Evolutionary conservation across 2,797 vertebrate species (phyloP).

Genomic region (Coluber constrictor): DNA sequence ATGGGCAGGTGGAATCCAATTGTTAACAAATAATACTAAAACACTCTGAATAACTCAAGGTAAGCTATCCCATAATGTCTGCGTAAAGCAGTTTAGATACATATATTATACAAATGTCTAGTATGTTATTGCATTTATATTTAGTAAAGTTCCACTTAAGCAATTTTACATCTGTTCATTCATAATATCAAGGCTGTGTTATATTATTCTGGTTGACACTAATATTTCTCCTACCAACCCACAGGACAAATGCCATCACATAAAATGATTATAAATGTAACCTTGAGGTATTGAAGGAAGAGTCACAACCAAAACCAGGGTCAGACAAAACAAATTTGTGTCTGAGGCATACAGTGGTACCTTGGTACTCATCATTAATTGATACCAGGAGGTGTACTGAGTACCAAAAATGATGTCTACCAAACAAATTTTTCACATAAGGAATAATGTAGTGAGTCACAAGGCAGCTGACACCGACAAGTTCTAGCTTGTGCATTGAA

Average conservation of each 20-base stretch:
- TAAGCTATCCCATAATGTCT: neutral
- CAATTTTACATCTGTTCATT: neutral
- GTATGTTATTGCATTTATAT: neutral
- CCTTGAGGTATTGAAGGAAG: neutral
- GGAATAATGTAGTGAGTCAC: no score
- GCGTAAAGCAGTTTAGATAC: neutral
- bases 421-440: no score
- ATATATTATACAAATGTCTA: neutral
- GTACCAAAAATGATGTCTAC: no score
- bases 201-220: neutral
- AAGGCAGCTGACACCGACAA: no score
- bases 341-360: neutral
- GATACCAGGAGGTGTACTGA: no score
- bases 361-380: no score
- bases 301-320: neutral
- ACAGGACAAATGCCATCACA: neutral
- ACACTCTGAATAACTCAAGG: neutral
- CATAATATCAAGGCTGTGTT: neutral
- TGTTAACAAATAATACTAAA: neutral
- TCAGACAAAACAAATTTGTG: neutral
- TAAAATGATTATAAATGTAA: neutral
- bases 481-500: no score
- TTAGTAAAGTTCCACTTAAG: neutral
- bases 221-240: neutral
- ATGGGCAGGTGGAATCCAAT: neutral